Evolutionary conservation across 2,888 invertebrate genomes (phyloP), one percentile per base, ranked within the genome.

Genomic region (Diplolepis rosae): DNA sequence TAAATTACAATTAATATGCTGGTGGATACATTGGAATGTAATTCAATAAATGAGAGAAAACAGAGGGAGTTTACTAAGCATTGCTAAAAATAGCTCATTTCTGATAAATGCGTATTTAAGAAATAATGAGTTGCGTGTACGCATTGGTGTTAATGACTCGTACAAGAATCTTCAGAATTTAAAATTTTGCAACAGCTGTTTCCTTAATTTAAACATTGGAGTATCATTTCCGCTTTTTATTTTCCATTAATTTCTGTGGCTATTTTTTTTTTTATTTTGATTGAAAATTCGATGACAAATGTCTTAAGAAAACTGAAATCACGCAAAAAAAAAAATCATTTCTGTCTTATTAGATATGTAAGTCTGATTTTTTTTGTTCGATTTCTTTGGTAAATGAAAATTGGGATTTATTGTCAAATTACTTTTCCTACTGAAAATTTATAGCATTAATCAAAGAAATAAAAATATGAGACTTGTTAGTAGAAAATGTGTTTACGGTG

Each of bases 21-120:
- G 13, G 18, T 56, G 54, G 32, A 13, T 35, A 32, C 30, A 35
- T 18, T 56, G 54, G 32, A 56, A 56, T 56, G 32, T 56, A 32
- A 32, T 56, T 56, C 32, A n/a, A 56, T 32, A 56, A 35, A 56
- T 32, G 54, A 15, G 18, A 32, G 32, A 56, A 56, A 18, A 56
- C 54, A 56, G 32, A 35, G 28, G 18, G 18, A 54, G 35, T 18
- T 56, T 28, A 1, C 4, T 15, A 11, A 27, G 51, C n/a, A 18
- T 32, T 56, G 18, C 54, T 56, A 56, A 56, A 56, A 56, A 56
- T 56, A 56, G 18, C 15, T 18, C 30, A 18, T 32, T 30, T 54
- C 18, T 18, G 32, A 56, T 56, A 15, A 32, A 56, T 52, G 51
- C 27, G 27, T 52, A 13, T 52, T n/a, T 15, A 15, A 42, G 42